A percentile compares a stretch with the other conserved stretches of the same genome.
Evolutionary conservation across 2,888 invertebrate species (phyloP).

Genomic region (Abscondita cerata): DNA sequence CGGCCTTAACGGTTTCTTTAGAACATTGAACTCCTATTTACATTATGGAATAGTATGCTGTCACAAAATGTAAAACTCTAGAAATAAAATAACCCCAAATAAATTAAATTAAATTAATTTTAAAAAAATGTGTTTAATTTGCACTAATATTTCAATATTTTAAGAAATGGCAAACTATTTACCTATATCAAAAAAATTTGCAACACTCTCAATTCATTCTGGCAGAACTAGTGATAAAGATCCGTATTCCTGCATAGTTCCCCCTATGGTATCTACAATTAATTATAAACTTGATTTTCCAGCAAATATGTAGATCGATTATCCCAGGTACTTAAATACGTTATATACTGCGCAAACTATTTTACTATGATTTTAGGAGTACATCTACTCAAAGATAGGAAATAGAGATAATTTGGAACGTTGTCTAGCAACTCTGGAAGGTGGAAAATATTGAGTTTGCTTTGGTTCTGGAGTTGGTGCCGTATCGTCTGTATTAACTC

Average conservation of each 20-base stretch:
- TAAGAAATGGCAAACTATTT: too few species aligned
- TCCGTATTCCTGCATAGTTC: slow-evolving; percentile 83
- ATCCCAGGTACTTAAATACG: too few species aligned
- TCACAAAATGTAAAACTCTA: too few species aligned
- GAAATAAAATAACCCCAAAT: too few species aligned
- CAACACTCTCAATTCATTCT: slow-evolving; percentile 89
- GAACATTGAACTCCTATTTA: too few species aligned
- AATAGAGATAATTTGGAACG: slow-evolving; percentile 86
- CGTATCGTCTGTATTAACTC: slow-evolving; percentile 72
- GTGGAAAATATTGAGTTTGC: slow-evolving; percentile 77
- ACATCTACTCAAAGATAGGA: slow-evolving; percentile 87
- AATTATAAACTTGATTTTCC: slow-evolving; percentile 92
- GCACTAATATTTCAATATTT: too few species aligned
- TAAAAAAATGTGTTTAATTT: too few species aligned
- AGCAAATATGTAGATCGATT: slow-evolving; percentile 71
- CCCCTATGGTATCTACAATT: slow-evolving; percentile 88
- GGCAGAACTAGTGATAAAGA: slow-evolving; percentile 93
- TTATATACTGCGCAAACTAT: not conserved
- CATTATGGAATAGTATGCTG: too few species aligned
- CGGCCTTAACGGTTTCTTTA: too few species aligned
- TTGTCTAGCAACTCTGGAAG: slow-evolving; percentile 86
- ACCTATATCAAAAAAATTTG: slow-evolving; percentile 72
- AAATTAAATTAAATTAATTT: too few species aligned
- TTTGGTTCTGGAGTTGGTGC: slow-evolving; percentile 90
- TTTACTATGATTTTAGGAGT: slow-evolving; percentile 63